Evolutionary conservation across 2,888 invertebrate species (phyloP), one percentile per base, ranked within the genome.

Genomic region (Coelogynopora nodosa): DNA sequence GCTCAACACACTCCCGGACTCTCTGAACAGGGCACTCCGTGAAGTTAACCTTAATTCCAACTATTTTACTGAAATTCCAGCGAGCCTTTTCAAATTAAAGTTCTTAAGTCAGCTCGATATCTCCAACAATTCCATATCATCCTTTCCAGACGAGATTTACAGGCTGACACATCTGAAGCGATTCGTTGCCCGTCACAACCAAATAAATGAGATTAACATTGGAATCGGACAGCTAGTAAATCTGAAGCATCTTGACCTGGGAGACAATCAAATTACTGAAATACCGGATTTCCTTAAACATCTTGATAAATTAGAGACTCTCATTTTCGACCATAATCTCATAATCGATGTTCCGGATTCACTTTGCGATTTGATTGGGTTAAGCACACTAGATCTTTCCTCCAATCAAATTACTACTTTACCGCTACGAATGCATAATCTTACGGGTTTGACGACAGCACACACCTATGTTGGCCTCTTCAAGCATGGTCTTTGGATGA

Each of bases 401-500:
- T 89, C 89, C 81, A 92, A 92, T 86, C 86, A 89, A 2, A 89
- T 92, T 29, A 87, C 89, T 26, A 87, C 88, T 23, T 88, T 92
- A 81, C 91, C 91, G 1, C 89, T 90, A 88, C 89, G 89, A 84
- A 88, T 92, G 88, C 90, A 90, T 87, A 89, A 89, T 67, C 88
- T 91, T 86, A 89, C 88, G 67, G 89, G 89, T 5, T 87, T 91
- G 0, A 89, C 88, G 30, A 89, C 88, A 30, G 91, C 91, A 1
- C 92, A 92, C 87, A 89, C 89, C 5, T 92, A 90, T 88, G 88
- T 89, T 49, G 90, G 91, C 67, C 88, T 91, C 26, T 88, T 89
- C 23, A 91, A 90, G 87, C 86, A 89, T 88, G 92, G 92, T 0
- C 88, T 92, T 82, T 92, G 92, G 91, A 88, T 92, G 82, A 90